These are phyloP conservation scores for Scortum barcoo DNA, from an alignment of 2,113 vertebrate species.

Conservation along the genomic window DNA sequence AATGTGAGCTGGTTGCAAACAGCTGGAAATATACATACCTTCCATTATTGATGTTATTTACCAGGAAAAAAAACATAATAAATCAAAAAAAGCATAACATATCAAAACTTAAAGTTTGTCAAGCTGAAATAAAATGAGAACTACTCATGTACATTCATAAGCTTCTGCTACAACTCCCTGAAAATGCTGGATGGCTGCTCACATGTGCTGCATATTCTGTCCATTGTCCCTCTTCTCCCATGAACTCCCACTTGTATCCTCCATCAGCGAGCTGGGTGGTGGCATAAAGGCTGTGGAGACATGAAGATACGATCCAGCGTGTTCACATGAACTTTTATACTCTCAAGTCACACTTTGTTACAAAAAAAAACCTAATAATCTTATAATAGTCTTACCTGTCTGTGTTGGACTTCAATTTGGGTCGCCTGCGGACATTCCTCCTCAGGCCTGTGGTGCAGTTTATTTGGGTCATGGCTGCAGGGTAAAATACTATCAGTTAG, in stretches of 20 bases:
- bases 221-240: slow-evolving; percentile 74
- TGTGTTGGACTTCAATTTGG: slow-evolving; percentile 55
- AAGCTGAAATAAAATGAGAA: neutral
- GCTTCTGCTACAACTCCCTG: neutral
- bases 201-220: slow-evolving; percentile 76
- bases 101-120: neutral
- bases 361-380: neutral
- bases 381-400: slow-evolving; percentile 37
- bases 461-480: slow-evolving; percentile 76
- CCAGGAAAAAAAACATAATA: neutral
- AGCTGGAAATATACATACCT: no score
- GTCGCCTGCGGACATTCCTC: slow-evolving; percentile 73
- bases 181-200: slow-evolving; percentile 28
- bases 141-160: no score
- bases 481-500: neutral
- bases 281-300: slow-evolving; percentile 15
- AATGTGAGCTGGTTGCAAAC: no score
- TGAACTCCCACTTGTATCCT: slow-evolving; percentile 75
- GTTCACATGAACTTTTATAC: neutral
- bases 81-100: neutral
- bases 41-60: neutral
- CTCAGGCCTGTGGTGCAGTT: slow-evolving; percentile 55
- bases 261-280: slow-evolving; percentile 1
- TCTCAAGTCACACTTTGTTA: neutral
- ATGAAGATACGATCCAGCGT: neutral